Base-by-base conservation (phyloP, 2,888 invertebrate genomes). In the Dasypogon diadema region DNA sequence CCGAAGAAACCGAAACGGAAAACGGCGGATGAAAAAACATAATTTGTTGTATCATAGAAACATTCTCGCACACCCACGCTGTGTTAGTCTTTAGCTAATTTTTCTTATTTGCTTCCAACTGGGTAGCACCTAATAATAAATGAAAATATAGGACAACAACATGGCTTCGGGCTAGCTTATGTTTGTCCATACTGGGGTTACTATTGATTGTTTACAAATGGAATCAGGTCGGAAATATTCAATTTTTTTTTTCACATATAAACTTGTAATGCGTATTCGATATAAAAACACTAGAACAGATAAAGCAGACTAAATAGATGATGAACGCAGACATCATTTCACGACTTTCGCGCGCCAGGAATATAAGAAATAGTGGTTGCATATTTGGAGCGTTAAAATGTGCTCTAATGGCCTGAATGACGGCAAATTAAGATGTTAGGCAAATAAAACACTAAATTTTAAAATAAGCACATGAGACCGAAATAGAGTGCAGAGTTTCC, bases 401-500 rank as follows among this genome's bases (percentile, higher is more conserved):
- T 48, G 46, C 26, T 72, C 75, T 75, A 75, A 75, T 75, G 75
- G 72, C 51, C 75, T 75, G 60, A 72, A 72, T 75, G 75, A 75
- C 75, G 72, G 75, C 75, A 75, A 75, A 75, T 75, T 75, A 75
- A 72, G 75, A 72, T 75, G 37, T 72, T 75, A 34, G 21, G 18
- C 63, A 65, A 63, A 75, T 75, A 48, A 65, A 54, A 73, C 37
- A 46, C 46, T 56, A 72, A 72, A 34, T n/a, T 12, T 34, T 24
- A 37, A 54, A 72, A 72, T 68, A 48, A 48, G 48, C 51, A 51
- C 30, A 68, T 60, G 18, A 24, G 60, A 18, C 42, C 24, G 16
- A 48, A 46, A 65, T 24, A 65, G 42, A 12, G 18, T 21, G 37
- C n/a, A 37, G 37, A 65, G 12, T 4, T 5, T 54, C 37, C 70